A percentile compares a stretch with the other conserved stretches of the same genome.
phyloP scores from a whole-genome alignment of 2,797 vertebrate species.

The Coccyzus lansbergi region DNA sequence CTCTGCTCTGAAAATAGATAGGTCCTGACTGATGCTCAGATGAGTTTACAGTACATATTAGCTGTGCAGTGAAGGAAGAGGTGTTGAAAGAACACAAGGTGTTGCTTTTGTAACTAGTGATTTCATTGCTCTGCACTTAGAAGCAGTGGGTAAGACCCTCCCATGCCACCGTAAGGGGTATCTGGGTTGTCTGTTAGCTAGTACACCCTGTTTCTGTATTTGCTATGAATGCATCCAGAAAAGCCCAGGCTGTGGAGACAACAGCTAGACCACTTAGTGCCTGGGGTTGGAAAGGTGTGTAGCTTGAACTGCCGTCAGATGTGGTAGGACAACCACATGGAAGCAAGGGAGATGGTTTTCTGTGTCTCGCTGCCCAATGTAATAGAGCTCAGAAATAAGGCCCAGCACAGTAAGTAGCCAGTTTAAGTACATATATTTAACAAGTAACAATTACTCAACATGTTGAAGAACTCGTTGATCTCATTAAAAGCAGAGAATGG shows the following conservation, averaged over 20 bases:
- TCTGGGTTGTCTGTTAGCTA: not conserved
- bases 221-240: not conserved
- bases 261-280: not conserved
- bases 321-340: not conserved
- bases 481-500: not conserved
- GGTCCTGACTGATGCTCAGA: not conserved
- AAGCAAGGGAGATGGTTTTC: not conserved
- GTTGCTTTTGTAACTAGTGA: not conserved
- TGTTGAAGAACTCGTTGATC: not conserved
- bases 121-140: not conserved
- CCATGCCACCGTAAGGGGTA: not conserved
- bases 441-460: not conserved
- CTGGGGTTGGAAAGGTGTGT: not conserved
- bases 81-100: not conserved
- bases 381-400: not conserved
- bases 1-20: not conserved
- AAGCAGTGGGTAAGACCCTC: not conserved
- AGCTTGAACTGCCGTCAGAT: not conserved
- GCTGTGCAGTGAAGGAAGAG: not conserved
- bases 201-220: not conserved
- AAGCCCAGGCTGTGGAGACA: not conserved
- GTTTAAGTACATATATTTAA: slow-evolving; percentile 14
- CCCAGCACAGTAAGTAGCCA: not conserved
- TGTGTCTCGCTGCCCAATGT: not conserved
- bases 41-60: not conserved